Conservation (phyloP, 1,140 invertebrate species). For the Lordiphosa mommai region DNA sequence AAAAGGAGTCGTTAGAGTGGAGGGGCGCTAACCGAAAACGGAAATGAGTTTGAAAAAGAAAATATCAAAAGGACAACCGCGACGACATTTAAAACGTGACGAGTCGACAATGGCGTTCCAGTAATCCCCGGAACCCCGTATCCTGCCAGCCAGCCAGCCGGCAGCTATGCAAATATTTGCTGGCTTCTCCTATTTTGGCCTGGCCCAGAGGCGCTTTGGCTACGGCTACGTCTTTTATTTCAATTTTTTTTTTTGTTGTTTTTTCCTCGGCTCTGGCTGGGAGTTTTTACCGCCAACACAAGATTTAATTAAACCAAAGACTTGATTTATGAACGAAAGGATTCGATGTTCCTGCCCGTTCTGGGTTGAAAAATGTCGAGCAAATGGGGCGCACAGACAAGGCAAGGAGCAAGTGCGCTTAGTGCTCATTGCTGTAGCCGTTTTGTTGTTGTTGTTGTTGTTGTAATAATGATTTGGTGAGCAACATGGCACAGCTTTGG, state of each 20-base stretch:
- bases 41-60: constrained; percentile 16
- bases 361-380: constrained; percentile 64
- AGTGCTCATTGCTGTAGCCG: constrained; percentile 17
- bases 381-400: constrained; percentile 50
- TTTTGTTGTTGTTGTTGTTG: constrained; percentile 27
- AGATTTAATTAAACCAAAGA: constrained; percentile 80
- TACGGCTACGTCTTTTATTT: constrained; percentile 7
- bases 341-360: constrained; percentile 60
- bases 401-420: constrained; percentile 33
- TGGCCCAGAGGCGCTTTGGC: constrained; percentile 4
- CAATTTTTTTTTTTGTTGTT: neutral
- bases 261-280: neutral
- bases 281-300: constrained; percentile 79
- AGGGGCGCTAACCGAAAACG: neutral
- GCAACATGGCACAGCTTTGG: constrained; percentile 25
- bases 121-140: no score
- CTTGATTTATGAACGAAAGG: constrained; percentile 80
- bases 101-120: constrained; percentile 7
- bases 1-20: no score
- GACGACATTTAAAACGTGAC: constrained; percentile 19
- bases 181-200: constrained; percentile 8
- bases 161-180: constrained; percentile 17
- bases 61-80: constrained; percentile 20
- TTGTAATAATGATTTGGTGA: constrained; percentile 72
- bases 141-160: neutral